Evolutionary conservation across 2,888 invertebrate genomes (phyloP), one percentile per base, ranked within the genome.

Genomic region (Criorhina ranunculi): DNA sequence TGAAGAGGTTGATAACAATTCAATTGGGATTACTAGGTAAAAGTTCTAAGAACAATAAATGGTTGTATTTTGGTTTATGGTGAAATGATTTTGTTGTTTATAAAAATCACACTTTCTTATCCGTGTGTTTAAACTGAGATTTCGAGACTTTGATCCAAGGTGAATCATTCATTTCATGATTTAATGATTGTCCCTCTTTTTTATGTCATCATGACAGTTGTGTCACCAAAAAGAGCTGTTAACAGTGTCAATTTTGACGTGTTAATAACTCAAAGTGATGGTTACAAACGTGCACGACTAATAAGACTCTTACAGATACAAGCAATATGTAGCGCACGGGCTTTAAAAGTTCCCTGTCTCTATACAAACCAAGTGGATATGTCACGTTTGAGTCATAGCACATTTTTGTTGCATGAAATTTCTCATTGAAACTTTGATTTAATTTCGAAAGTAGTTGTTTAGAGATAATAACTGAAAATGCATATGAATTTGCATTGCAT

Each of bases 171-270:
- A 24, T 19, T n/a, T 7, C 7, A 6, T n/a, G 2, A 3, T 6
- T 19, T 6, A n/a, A 31, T 31, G 15, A 3, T 24, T 35, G 12
- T 15, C 24, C 5, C 1, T 24, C 4, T 24, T 24, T 24, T 24
- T 24, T 57, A 3, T 51, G 37, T 51, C 42, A 37, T 19, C 24
- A 15, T 24, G 11, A 35, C 15, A 33, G 5, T 9, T 44, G 37
- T 24, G n/a, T 59, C 49, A 37, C 53, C 1, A n/a, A n/a, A n/a
- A n/a, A n/a, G n/a, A n/a, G n/a, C 17, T 57, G 35, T 17, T n/a
- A 59, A 17, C n/a, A 24, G 72, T n/a, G 59, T 31, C 62, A 55
- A 42, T 2, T 64, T 57, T 77, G 59, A 70, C 44, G 70, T 77
- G 70, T 66, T 82, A 70, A 77, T 82, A 59, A 46, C 15, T 29